These are phyloP conservation scores for Drosophila simulans DNA, from an alignment of 1,140 invertebrate species.

Conservation along the genomic window DNA sequence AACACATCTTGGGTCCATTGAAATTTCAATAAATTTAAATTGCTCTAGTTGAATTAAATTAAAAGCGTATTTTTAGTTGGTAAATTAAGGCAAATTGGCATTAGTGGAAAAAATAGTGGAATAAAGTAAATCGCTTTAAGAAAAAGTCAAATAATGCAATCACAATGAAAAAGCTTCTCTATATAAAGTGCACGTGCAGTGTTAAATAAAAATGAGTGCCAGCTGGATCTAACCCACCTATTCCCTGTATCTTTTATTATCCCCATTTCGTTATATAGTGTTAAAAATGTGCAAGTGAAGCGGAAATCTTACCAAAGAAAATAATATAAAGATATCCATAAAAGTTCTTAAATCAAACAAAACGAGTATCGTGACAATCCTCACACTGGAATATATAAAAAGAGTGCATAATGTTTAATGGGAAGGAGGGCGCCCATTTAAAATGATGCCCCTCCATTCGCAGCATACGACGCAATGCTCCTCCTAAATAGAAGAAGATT, in stretches of 20 bases:
- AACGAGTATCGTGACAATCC: not conserved
- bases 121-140: constrained; percentile 18
- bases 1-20: constrained; percentile 44
- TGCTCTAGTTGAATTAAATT: constrained; percentile 80
- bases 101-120: constrained; percentile 34
- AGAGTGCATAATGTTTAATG: constrained; percentile 57
- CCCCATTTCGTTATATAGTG: constrained; percentile 38
- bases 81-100: constrained; percentile 83
- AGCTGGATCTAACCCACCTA: constrained; percentile 10
- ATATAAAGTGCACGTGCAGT: constrained; percentile 13
- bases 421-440: constrained; percentile 76
- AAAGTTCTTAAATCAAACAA: constrained; percentile 14
- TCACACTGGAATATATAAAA: constrained; percentile 8
- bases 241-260: not conserved
- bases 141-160: constrained; percentile 17
- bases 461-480: constrained; percentile 62
- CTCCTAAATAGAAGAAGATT: constrained; percentile 70
- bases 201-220: not conserved
- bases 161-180: not conserved
- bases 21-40: constrained; percentile 82
- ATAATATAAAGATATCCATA: constrained; percentile 14
- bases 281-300: constrained; percentile 55
- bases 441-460: constrained; percentile 76
- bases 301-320: constrained; percentile 22
- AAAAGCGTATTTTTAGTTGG: constrained; percentile 73